Evolutionary conservation across 2,888 invertebrate genomes (phyloP).

Genomic region (Acleris holmiana): DNA sequence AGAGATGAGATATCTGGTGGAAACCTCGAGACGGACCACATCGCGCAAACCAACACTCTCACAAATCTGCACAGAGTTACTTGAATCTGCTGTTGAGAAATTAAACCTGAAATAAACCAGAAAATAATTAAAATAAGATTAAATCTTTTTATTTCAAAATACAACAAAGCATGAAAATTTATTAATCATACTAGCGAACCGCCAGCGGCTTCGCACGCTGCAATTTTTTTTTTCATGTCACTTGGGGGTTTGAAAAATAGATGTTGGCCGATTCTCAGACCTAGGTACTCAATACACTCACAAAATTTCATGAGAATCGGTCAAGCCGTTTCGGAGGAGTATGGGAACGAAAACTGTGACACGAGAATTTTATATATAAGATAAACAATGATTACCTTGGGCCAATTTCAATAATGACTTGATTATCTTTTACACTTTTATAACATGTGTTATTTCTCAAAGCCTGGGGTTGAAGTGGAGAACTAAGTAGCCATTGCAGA

Average conservation of each 20-base stretch:
- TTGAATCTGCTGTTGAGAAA: conserved; percentile 97
- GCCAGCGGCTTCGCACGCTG: no score
- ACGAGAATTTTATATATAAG: no score
- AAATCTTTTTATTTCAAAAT: background rate
- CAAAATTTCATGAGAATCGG: no score
- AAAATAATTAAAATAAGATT: background rate
- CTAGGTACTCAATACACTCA: no score
- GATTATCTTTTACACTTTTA: conserved; percentile 62
- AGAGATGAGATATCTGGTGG: conserved; percentile 89
- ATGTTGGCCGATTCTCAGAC: no score
- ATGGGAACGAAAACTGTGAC: no score
- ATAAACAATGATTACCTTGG: conserved; percentile 86
- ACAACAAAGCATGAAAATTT: no score
- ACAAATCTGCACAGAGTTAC: conserved; percentile 98
- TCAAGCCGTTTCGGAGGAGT: no score
- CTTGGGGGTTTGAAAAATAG: no score
- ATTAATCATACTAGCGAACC: no score
- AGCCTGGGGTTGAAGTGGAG: conserved; percentile 86
- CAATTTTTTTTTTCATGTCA: no score
- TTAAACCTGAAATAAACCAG: conserved; percentile 87
- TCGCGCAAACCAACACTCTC: conserved; percentile 90
- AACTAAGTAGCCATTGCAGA: conserved; percentile 91
- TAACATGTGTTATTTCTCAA: conserved; percentile 83
- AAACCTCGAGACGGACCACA: conserved; percentile 92
- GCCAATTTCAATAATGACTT: conserved; percentile 92